These are phyloP conservation scores for Ectropis crepuscularia DNA, from an alignment of 2,888 invertebrate genomes.

Conservation along the genomic window DNA sequence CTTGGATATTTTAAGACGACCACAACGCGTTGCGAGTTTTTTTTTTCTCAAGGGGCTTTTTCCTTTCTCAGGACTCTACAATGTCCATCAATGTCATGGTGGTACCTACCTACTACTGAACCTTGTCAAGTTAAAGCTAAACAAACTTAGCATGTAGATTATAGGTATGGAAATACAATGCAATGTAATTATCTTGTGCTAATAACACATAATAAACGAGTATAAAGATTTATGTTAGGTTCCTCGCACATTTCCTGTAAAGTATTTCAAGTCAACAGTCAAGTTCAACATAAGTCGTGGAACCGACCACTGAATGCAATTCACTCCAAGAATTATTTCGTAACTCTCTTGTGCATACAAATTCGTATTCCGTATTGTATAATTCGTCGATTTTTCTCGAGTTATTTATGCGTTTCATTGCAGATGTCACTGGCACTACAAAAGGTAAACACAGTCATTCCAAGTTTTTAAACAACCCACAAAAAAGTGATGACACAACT, in stretches of 20 bases:
- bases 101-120: no score
- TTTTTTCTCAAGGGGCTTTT: no score
- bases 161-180: not conserved
- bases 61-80: no score
- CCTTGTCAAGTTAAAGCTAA: no score
- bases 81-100: no score
- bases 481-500: conserved; percentile 29
- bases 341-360: conserved; percentile 8
- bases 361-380: conserved; percentile 11
- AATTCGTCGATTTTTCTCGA: conserved; percentile 17
- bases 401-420: conserved; percentile 16
- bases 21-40: no score
- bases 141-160: not conserved
- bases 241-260: conserved; percentile 21
- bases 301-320: conserved; percentile 22
- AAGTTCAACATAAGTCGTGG: conserved; percentile 19
- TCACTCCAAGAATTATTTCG: conserved; percentile 12
- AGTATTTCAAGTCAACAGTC: conserved; percentile 17
- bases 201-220: conserved; percentile 10
- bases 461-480: conserved; percentile 20
- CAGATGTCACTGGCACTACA: conserved; percentile 20
- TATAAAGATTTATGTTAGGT: conserved; percentile 20
- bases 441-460: conserved; percentile 24
- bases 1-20: no score
- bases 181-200: not conserved